Base-by-base conservation (phyloP, 2,888 invertebrate genomes). In the Heliothis peltigera region DNA sequence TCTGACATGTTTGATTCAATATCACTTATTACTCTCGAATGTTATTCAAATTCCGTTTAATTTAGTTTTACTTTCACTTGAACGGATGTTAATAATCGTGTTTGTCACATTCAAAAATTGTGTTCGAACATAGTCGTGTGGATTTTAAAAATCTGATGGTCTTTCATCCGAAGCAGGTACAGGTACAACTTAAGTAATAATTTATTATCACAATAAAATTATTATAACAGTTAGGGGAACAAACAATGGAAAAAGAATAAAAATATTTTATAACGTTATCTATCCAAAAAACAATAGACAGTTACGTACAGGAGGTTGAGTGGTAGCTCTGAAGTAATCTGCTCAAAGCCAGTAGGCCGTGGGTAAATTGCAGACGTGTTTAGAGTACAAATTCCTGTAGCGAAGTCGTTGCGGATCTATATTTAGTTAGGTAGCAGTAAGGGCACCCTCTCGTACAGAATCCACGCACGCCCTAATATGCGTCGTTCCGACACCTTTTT, bases 371-470 rank as follows among this genome's bases (percentile, higher is more conserved):
- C 77, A 80, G 77, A 85, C 85, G 90, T 91, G 87, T 88, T 88
- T 88, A 86, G 87, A 86, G 86, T 90, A 89, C 79, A 89, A 87
- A 91, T 88, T 90, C 89, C 87, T 81, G 80, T 86, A 84, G 73
- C 79, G 72, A 51, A 77, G 71, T 74, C 67, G 63, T 80, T 87
- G 89, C 86, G 82, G 87, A 87, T 91, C 92, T 92, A 92, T 92
- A 90, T 92, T 91, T 92, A 92, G 91, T 85, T 81, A 83, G 80
- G 81, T 80, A 78, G 77, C 79, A 80, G 83, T 78, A 79, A 86
- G 82, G 85, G 86, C 86, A 84, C 89, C 89, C 89, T 87, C 82
- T 77, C 80, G 69, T 62, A 71, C 75, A 77, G 79, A 79, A 75
- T 73, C 77, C 71, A 78, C 78, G 70, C 79, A 75, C 83, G 81